These are phyloP conservation scores for Dendrolimus punctatus DNA, from an alignment of 1,140 invertebrate genomes.

Conservation along the genomic window DNA sequence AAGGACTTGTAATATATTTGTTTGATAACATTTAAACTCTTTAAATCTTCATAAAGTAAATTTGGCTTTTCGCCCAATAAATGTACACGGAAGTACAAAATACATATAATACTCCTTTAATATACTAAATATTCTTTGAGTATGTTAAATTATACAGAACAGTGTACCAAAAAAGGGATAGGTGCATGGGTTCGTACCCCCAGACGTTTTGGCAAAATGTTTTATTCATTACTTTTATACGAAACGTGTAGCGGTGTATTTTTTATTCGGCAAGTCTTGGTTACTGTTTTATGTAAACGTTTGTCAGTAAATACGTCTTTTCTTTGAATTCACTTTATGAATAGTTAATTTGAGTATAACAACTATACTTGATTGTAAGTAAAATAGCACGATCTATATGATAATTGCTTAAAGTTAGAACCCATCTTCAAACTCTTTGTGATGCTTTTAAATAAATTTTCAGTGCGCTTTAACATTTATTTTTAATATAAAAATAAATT, in stretches of 20 bases:
- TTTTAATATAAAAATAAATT: too few relatives aligned
- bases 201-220: slow-evolving; percentile 44
- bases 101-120: neutral
- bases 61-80: neutral
- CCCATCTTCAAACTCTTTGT: too few relatives aligned
- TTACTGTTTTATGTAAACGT: slow-evolving; percentile 6
- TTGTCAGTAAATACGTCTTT: slow-evolving; percentile 10
- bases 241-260: slow-evolving; percentile 35
- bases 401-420: too few relatives aligned
- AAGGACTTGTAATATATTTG: too few relatives aligned
- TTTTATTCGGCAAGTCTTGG: slow-evolving; percentile 10
- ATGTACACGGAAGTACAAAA: slow-evolving; percentile 11
- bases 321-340: slow-evolving; percentile 12
- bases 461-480: too few relatives aligned
- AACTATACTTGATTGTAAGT: too few relatives aligned
- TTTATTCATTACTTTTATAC: slow-evolving; percentile 36
- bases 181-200: slow-evolving; percentile 7
- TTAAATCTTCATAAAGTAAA: too few relatives aligned
- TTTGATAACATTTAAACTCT: too few relatives aligned
- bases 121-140: neutral
- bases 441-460: too few relatives aligned
- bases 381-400: too few relatives aligned
- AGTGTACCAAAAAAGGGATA: slow-evolving; percentile 27
- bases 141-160: slow-evolving; percentile 21
- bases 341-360: neutral